Percentiles rank a stretch among this genome's conserved stretches.
Conservation (phyloP, 2,113 vertebrate genomes). For the Campylomormyrus numenius region DNA sequence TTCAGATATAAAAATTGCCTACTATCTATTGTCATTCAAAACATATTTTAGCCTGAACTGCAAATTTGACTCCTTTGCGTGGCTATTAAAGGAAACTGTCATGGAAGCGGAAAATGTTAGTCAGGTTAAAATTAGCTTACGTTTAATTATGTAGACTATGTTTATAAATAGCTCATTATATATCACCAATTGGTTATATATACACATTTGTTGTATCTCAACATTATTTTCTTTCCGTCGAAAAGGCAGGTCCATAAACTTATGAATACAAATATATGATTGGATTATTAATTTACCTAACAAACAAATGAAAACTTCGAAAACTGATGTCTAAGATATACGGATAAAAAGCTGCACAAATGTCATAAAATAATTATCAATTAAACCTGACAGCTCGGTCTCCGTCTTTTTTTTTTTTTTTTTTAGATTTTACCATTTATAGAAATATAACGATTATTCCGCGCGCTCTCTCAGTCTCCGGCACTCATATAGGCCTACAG, state of each 20-base stretch:
- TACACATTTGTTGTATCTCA: background rate
- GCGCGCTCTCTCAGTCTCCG: background rate
- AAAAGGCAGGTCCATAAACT: background rate
- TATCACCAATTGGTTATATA: background rate
- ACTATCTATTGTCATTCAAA: background rate
- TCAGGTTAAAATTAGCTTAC: background rate
- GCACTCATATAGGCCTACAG: background rate
- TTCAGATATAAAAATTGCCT: background rate
- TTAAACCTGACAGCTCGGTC: background rate
- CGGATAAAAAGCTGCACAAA: background rate
- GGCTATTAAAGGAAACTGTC: background rate
- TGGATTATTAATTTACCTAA: background rate
- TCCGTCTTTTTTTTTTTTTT: background rate
- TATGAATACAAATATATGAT: background rate
- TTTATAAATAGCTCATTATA: background rate
- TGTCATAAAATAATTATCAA: background rate
- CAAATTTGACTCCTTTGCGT: background rate
- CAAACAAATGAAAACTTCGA: background rate
- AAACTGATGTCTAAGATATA: background rate
- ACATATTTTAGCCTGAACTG: background rate
- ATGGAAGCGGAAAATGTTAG: background rate
- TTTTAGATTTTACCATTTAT: background rate
- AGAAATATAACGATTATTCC: background rate
- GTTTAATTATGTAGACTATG: background rate
- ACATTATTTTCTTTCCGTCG: background rate